These are phyloP conservation scores for Disparrhopalites patrizii DNA, from an alignment of 2,888 invertebrate genomes.

Conservation along the genomic window DNA sequence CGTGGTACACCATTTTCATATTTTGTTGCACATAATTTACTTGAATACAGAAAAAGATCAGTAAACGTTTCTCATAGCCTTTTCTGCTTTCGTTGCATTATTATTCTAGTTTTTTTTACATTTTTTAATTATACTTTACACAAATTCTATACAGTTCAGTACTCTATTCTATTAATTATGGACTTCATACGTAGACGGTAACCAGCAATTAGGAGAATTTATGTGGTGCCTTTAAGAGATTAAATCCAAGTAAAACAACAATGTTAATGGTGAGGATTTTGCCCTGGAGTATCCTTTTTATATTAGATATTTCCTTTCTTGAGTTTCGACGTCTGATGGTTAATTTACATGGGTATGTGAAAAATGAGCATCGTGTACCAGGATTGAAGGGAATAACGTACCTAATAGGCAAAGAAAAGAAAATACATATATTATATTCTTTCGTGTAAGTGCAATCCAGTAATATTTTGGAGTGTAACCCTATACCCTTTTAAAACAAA, in stretches of 20 bases:
- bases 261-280: slow-evolving; percentile 7
- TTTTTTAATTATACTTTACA: too few relatives aligned
- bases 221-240: slow-evolving; percentile 1
- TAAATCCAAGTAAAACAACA: slow-evolving; percentile 9
- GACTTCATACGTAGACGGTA: slow-evolving; percentile 5
- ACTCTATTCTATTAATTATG: too few relatives aligned
- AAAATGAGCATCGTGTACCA: neutral
- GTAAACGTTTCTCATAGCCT: too few relatives aligned
- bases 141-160: too few relatives aligned
- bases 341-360: slow-evolving; percentile 10
- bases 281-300: slow-evolving; percentile 7
- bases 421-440: neutral
- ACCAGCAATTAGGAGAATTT: slow-evolving; percentile 5
- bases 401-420: neutral
- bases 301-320: slow-evolving; percentile 5
- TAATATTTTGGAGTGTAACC: too few relatives aligned
- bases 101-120: too few relatives aligned
- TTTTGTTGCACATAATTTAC: too few relatives aligned
- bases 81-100: too few relatives aligned
- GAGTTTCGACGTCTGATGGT: slow-evolving; percentile 3
- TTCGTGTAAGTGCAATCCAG: too few relatives aligned
- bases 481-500: too few relatives aligned
- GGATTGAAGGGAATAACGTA: neutral
- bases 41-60: too few relatives aligned
- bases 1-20: too few relatives aligned